A percentile compares a stretch with the other conserved stretches of the same genome.
phyloP scores from a whole-genome alignment of 2,113 vertebrate genomes.

The Epinephelus fuscoguttatus region DNA sequence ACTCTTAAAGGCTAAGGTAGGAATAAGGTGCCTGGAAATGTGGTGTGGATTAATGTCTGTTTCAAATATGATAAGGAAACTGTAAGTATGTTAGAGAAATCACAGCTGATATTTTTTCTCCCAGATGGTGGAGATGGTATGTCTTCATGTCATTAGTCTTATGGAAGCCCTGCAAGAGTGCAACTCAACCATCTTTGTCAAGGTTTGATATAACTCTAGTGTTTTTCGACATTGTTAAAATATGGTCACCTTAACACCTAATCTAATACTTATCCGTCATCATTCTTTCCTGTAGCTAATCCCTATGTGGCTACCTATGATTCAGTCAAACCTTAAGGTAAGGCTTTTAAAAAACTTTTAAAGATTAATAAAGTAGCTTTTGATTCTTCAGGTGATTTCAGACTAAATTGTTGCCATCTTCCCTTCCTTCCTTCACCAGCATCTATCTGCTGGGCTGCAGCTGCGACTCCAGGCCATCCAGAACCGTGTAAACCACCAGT shows the following conservation, averaged over 20 bases:
- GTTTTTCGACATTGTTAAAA: background rate
- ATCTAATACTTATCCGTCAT: constrained; percentile 30
- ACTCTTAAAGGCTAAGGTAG: background rate
- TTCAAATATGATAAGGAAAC: background rate
- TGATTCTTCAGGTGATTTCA: background rate
- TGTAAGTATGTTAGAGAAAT: background rate
- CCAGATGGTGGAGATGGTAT: constrained; percentile 99
- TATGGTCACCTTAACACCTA: background rate
- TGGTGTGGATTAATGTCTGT: background rate
- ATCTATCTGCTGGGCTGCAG: constrained; percentile 96
- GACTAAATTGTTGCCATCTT: background rate
- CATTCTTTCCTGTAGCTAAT: constrained; percentile 88
- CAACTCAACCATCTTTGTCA: constrained; percentile 99
- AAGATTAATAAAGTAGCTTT: background rate
- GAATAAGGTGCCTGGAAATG: background rate
- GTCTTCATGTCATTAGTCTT: constrained; percentile 98
- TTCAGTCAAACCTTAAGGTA: constrained; percentile 98
- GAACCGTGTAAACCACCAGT: constrained; percentile 96
- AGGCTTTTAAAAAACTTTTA: constrained; percentile 53
- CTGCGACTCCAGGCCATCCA: constrained; percentile 98
- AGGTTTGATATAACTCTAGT: constrained; percentile 85
- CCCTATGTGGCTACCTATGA: constrained; percentile 99
- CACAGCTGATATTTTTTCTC: constrained; percentile 3
- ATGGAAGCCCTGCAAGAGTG: constrained; percentile 99
- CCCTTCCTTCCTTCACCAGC: constrained; percentile 79